Conservation (phyloP, 2,888 invertebrate genomes). For the Rhamnusium bicolor region DNA sequence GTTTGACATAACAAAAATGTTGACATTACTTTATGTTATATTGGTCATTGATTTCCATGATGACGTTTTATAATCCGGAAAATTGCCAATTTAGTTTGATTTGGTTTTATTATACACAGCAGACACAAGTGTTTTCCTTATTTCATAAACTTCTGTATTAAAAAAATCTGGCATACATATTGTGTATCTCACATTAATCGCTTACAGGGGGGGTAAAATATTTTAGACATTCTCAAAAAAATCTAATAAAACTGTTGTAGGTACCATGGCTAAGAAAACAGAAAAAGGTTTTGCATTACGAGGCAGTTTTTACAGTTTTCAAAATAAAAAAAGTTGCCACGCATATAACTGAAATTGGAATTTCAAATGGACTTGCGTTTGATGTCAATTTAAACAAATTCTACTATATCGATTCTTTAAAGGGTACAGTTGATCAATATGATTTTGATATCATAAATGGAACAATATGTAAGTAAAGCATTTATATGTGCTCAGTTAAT, state of each 20-base stretch:
- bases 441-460: background rate
- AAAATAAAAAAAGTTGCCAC: background rate
- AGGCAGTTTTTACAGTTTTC: background rate
- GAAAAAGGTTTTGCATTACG: background rate
- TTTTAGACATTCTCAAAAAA: no score
- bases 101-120: no score
- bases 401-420: background rate
- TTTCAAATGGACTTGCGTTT: background rate
- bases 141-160: no score
- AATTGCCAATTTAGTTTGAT: no score
- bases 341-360: background rate
- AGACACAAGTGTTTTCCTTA: no score
- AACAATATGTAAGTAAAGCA: slow-evolving; percentile 55
- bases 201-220: no score
- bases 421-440: background rate
- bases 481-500: background rate
- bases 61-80: no score
- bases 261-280: background rate
- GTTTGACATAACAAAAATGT: no score
- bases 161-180: no score
- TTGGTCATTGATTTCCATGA: no score
- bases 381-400: background rate
- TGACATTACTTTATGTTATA: no score
- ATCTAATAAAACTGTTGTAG: background rate
- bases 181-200: no score